A percentile compares a stretch with the other conserved stretches of the same genome.
Conservation (phyloP, 2,888 invertebrate species). For the Strigamia transsilvanica region DNA sequence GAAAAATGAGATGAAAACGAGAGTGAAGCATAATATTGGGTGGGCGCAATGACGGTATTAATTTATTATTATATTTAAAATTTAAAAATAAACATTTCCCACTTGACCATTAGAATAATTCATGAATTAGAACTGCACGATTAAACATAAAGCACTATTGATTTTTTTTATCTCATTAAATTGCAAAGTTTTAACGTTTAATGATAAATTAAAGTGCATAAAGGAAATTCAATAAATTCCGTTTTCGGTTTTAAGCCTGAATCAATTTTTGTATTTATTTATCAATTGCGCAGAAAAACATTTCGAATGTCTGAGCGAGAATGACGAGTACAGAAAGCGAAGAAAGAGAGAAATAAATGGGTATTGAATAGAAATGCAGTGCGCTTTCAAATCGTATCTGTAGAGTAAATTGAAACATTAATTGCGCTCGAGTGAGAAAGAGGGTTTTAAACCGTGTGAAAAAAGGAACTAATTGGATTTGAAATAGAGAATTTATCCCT, state of each 20-base stretch:
- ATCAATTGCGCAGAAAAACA: neutral
- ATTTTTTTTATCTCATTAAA: no score
- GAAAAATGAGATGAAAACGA: neutral
- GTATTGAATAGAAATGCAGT: constrained; percentile 10
- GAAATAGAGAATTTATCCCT: constrained; percentile 18
- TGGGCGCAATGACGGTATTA: no score
- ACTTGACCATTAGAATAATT: no score
- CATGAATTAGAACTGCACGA: no score
- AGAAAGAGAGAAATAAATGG: neutral
- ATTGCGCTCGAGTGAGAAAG: constrained; percentile 19
- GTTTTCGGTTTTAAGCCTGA: no score
- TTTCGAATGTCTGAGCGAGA: neutral
- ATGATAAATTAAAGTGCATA: no score
- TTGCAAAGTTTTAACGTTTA: no score
- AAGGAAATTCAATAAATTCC: neutral
- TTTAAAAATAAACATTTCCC: no score
- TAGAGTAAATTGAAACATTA: constrained; percentile 34
- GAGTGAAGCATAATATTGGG: neutral
- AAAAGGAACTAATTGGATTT: constrained; percentile 29
- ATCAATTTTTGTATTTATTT: no score
- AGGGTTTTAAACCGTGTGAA: constrained; percentile 18
- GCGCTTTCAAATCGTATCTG: constrained; percentile 26
- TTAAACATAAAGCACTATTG: no score
- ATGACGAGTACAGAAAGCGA: neutral
- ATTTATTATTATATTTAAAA: no score